Base-by-base conservation (phyloP, 2,113 vertebrate genomes). In the Sminthopsis crassicaudata region DNA sequence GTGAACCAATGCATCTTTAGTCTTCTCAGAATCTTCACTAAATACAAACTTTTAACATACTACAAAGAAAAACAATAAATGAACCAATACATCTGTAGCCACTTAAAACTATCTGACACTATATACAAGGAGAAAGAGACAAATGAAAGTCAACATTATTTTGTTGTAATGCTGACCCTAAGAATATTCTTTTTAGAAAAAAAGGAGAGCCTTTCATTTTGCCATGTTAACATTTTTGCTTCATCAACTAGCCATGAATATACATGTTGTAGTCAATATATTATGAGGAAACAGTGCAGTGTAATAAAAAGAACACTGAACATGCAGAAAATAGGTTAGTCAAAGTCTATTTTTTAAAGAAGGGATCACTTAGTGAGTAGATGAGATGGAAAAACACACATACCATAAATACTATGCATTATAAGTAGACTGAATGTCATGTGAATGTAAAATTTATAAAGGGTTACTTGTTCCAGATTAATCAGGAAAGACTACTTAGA, bases 181-280 rank as follows among this genome's bases (percentile, higher is more conserved):
- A 93, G 60, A 67, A 36, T 6, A 26, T 95, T 48, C 22, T 91
- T 57, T 84, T 89, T 51, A 10, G 48, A 36, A 67, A 91, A 91
- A 92, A 89, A 96, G 67, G 1, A 42, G 4, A 84, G 14, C 84
- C 93, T 55, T 96, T 95, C 89, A 90, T 92, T 93, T 95, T 96
- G 26, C 8, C 53, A 94, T 30, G 4, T 91, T 97, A 94, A 96
- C 93, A 94, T 89, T 91, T 94, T 67, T 10, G 94, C 94, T 94
- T 95, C 24, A 97, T 93, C 60, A 93, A 92, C 92, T 96, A 95
- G 26, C 90, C 94, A 93, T 36, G 89, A 76, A 48, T 92, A 26
- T 2, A 93, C 1, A 90, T 94, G 92, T 51, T 94, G 91, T 91
- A 42, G 2, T 89, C 93, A 94, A 94, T 55, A 91, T 76, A 93